Conservation (phyloP, 2,113 vertebrate genomes). For the human region GRCh38 chr4:106501001-106501500, state of each 20-base stretch:
- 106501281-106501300: constrained; percentile 67
- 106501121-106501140: not conserved
- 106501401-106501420: not conserved
- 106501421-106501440: constrained; percentile 23
- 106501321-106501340: constrained; percentile 76
- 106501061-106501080: constrained; percentile 35
- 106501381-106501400: constrained; percentile 66
- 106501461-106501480: not conserved
- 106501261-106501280: constrained; percentile 61
- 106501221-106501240: constrained; percentile 60
- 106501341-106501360: constrained; percentile 70
- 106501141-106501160: not conserved
- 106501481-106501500: not conserved
- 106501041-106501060: constrained; percentile 52
- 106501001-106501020: constrained; percentile 22
- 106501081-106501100: constrained; percentile 35
- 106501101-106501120: not conserved
- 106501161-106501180: not conserved
- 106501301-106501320: constrained; percentile 73
- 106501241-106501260: constrained; percentile 72
- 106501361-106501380: constrained; percentile 70
- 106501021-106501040: constrained; percentile 47
- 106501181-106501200: constrained; percentile 37
- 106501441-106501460: not conserved
- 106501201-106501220: constrained; percentile 52